Evolutionary conservation across 2,113 vertebrate genomes (phyloP).

Genomic region (Heteronetta atricapilla): DNA sequence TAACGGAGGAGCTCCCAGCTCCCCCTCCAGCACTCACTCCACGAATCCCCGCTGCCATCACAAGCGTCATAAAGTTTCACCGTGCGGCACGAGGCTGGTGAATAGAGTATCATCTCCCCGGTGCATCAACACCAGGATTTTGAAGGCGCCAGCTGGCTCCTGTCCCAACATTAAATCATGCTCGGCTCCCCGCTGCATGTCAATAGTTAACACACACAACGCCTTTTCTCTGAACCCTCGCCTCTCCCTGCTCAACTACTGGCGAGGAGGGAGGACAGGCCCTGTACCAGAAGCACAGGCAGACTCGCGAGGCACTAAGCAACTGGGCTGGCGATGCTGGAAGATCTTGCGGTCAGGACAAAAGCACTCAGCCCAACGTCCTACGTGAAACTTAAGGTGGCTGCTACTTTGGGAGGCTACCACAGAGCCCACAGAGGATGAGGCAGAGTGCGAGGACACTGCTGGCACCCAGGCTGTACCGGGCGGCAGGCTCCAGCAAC

Average conservation of each 20-base stretch:
- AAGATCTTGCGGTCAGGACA: neutral
- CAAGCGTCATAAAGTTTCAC: neutral
- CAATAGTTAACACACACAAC: neutral
- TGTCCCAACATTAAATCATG: neutral
- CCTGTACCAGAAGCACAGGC: neutral
- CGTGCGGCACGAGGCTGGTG: neutral
- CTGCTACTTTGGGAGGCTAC: too few species aligned
- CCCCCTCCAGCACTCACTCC: neutral
- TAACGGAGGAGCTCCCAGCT: neutral
- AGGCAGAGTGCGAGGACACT: rapidly evolving
- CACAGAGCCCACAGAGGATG: rapidly evolving
- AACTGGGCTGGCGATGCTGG: neutral
- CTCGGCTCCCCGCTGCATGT: neutral
- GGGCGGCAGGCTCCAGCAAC: neutral
- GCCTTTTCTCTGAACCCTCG: neutral
- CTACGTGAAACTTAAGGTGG: rapidly evolving
- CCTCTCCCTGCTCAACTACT: neutral
- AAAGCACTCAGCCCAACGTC: neutral
- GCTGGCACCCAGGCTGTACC: neutral
- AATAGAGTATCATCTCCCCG: neutral
- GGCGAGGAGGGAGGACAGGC: neutral
- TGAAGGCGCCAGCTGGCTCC: neutral
- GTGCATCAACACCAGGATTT: neutral
- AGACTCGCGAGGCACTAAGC: neutral
- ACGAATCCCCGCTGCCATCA: neutral